phyloP scores from a whole-genome alignment of 1,140 invertebrate species.

The Pseudomyrmex pallidus region DNA sequence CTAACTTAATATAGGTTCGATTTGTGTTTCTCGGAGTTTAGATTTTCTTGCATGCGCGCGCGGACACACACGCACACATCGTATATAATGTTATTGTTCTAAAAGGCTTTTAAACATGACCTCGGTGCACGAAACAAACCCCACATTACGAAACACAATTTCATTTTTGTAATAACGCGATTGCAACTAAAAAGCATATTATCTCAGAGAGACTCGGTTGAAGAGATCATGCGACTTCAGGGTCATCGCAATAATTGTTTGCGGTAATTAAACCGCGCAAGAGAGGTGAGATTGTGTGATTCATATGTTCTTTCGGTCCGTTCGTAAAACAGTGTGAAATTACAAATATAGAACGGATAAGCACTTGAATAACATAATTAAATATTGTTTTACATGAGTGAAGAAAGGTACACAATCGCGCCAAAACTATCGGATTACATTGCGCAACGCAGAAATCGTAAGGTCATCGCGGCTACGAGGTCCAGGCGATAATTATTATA shows the following conservation, averaged over 20 bases:
- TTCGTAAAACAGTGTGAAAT: not conserved
- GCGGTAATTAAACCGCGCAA: constrained; percentile 43
- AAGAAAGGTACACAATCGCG: constrained; percentile 10
- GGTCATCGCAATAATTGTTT: constrained; percentile 46
- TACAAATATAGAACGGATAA: not conserved
- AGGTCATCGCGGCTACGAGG: constrained; percentile 28
- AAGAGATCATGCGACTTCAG: constrained; percentile 30
- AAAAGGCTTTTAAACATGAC: not conserved
- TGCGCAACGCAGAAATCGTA: constrained; percentile 39
- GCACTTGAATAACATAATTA: not conserved
- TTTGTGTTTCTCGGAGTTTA: too few relatives aligned
- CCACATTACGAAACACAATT: constrained; percentile 11
- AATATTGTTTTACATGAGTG: not conserved
- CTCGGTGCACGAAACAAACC: not conserved
- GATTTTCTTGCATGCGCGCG: too few relatives aligned
- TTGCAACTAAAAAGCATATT: constrained; percentile 47
- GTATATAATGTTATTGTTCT: not conserved
- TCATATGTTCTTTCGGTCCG: not conserved
- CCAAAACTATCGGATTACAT: not conserved
- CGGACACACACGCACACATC: too few relatives aligned
- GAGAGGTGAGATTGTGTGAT: constrained; percentile 6
- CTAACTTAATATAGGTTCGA: too few relatives aligned
- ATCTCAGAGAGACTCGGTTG: constrained; percentile 14
- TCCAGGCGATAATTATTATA: constrained; percentile 38
- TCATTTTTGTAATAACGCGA: constrained; percentile 34